Conservation (phyloP, 2,113 vertebrate species). For the Zonotrichia leucophrys region DNA sequence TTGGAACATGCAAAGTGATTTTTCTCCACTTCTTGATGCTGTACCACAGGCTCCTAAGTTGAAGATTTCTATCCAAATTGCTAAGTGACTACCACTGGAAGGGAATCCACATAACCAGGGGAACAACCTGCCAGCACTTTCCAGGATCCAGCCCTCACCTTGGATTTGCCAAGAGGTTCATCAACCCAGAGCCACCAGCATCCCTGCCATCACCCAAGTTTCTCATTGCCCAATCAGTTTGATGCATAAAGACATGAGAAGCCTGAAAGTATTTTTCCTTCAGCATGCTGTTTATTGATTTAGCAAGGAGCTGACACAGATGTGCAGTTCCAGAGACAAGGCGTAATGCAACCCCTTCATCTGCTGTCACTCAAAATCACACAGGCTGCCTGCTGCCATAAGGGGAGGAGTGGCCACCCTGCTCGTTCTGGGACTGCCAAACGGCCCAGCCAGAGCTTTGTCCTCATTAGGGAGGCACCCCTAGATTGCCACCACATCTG, state of each 20-base stretch:
- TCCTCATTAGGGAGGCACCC: background rate
- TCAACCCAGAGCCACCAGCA: background rate
- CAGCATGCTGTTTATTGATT: slow-evolving; percentile 60
- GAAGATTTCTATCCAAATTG: background rate
- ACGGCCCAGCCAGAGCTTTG: background rate
- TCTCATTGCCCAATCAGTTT: background rate
- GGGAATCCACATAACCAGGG: background rate
- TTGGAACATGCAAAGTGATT: slow-evolving; percentile 67
- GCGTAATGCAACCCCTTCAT: slow-evolving; percentile 4
- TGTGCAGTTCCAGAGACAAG: slow-evolving; percentile 36
- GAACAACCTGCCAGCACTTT: background rate
- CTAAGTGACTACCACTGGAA: background rate
- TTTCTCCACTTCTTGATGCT: slow-evolving; percentile 43
- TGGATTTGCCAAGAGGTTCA: background rate
- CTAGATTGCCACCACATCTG: background rate
- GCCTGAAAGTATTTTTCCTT: slow-evolving; percentile 43
- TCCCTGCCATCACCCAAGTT: background rate
- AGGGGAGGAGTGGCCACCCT: background rate
- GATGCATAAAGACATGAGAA: slow-evolving; percentile 36
- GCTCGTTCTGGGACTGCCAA: background rate
- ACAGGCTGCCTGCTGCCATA: background rate
- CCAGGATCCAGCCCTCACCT: background rate
- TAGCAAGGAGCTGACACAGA: slow-evolving; percentile 53
- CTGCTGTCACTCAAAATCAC: slow-evolving; percentile 49
- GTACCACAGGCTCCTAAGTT: background rate